These are phyloP conservation scores for Hoplodrina blanda DNA, from an alignment of 2,888 invertebrate species.

Conservation along the genomic window DNA sequence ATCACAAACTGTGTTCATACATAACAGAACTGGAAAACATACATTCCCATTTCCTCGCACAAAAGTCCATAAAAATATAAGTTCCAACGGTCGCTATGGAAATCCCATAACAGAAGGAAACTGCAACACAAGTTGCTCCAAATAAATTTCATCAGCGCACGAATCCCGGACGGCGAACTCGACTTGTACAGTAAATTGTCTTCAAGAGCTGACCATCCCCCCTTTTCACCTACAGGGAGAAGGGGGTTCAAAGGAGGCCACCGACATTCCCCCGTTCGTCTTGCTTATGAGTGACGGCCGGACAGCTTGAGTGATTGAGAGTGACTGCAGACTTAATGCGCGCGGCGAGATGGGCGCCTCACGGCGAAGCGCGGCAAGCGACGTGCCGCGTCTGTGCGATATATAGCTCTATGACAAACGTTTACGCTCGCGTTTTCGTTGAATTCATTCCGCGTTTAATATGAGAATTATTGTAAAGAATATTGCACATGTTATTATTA, in stretches of 20 bases:
- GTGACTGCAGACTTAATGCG: conserved; percentile 90
- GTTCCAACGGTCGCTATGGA: conserved; percentile 73
- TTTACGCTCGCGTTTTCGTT: conserved; percentile 66
- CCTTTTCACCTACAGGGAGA: conserved; percentile 76
- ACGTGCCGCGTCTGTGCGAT: conserved; percentile 66
- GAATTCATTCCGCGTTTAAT: conserved; percentile 38
- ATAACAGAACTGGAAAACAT: conserved; percentile 61
- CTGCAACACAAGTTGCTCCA: conserved; percentile 82
- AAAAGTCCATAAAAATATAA: conserved; percentile 69
- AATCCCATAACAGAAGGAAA: conserved; percentile 78
- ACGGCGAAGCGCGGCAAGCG: conserved; percentile 70
- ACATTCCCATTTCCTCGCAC: conserved; percentile 64
- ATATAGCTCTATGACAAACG: conserved; percentile 70
- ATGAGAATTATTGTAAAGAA: conserved; percentile 37
- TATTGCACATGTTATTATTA: conserved; percentile 82
- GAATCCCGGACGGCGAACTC: conserved; percentile 83
- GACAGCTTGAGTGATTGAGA: conserved; percentile 91
- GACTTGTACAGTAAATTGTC: conserved; percentile 89
- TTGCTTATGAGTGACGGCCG: conserved; percentile 90
- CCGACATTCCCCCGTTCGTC: conserved; percentile 88
- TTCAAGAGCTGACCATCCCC: conserved; percentile 89
- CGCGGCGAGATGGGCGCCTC: conserved; percentile 79
- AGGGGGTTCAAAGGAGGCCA: conserved; percentile 80
- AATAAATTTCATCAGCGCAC: conserved; percentile 88
- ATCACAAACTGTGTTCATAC: conserved; percentile 62